Conservation (phyloP, 1,140 invertebrate genomes). For the Paraescarpia echinospica region DNA sequence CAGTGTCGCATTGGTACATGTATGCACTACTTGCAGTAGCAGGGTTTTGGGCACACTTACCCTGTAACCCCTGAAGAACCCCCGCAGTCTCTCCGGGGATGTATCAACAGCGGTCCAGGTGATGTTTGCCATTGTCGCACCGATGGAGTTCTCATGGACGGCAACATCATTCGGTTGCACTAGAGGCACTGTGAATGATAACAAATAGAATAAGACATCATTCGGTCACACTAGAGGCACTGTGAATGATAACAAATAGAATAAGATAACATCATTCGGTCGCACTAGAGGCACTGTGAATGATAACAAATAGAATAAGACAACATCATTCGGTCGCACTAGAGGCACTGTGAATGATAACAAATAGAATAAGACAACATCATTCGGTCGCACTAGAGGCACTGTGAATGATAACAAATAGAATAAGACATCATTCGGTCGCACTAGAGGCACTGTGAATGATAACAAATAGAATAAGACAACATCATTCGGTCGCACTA, state of each 20-base stretch:
- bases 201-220: not conserved
- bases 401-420: too few species aligned
- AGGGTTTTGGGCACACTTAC: slow-evolving; percentile 12
- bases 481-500: too few species aligned
- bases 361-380: too few species aligned
- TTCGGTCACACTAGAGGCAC: not conserved
- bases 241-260: not conserved
- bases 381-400: too few species aligned
- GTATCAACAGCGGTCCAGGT: slow-evolving; percentile 27
- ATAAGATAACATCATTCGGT: not conserved
- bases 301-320: too few species aligned
- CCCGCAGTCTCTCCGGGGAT: slow-evolving; percentile 21
- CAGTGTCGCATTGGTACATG: not conserved
- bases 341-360: not conserved
- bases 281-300: not conserved
- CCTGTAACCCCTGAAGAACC: slow-evolving; percentile 31
- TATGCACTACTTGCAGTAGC: not conserved
- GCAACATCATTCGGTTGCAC: slow-evolving; percentile 53
- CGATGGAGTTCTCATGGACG: not conserved
- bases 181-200: not conserved
- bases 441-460: too few species aligned
- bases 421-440: too few species aligned
- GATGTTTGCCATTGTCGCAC: slow-evolving; percentile 7
- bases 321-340: not conserved
- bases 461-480: too few species aligned